Evolutionary conservation across 2,797 vertebrate genomes (phyloP).

Genomic region (Chelonia mydas): DNA sequence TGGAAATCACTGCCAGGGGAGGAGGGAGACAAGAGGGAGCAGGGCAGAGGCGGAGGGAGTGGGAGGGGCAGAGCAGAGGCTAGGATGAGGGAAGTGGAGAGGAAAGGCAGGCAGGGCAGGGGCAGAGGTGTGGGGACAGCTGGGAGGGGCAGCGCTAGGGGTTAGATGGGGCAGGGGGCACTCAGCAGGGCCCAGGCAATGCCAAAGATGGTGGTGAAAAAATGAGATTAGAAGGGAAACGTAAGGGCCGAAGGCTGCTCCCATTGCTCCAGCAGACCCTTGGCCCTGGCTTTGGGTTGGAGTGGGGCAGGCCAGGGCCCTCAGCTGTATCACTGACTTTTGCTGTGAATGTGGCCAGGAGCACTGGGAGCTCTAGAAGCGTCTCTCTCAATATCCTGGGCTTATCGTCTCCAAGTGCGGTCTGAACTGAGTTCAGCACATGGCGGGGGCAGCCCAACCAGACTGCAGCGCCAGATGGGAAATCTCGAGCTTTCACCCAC

Average conservation of each 20-base stretch:
- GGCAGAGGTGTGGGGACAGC: neutral
- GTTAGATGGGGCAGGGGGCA: neutral
- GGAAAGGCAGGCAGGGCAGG: neutral
- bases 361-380: too few species aligned
- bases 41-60: neutral
- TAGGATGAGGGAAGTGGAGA: neutral
- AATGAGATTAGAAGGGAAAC: accelerated
- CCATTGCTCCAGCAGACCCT: neutral
- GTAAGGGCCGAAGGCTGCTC: neutral
- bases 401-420: neutral
- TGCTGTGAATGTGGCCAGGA: neutral
- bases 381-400: neutral
- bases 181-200: neutral
- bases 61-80: neutral
- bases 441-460: neutral
- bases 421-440: neutral
- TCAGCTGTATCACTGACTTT: accelerated
- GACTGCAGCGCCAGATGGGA: neutral
- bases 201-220: neutral
- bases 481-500: too few species aligned
- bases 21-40: neutral
- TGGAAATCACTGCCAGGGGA: neutral
- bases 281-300: neutral
- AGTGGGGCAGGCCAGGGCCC: neutral
- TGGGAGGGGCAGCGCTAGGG: neutral